phyloP scores from a whole-genome alignment of 2,888 invertebrate genomes.

The Polyommatus iphigenia region DNA sequence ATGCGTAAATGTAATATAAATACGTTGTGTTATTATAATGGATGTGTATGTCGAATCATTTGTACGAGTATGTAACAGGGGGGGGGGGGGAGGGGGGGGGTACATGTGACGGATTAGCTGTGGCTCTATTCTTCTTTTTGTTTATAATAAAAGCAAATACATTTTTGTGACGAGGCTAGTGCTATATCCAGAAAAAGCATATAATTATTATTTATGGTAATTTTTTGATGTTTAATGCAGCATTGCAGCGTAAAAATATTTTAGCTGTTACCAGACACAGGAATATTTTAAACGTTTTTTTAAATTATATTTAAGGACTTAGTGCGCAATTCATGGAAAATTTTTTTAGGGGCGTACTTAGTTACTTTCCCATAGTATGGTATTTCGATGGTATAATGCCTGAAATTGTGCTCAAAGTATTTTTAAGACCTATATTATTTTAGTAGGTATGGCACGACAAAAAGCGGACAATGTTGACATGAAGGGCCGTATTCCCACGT shows the following conservation, averaged over 20 bases:
- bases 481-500: constrained; percentile 68
- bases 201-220: background rate
- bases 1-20: constrained; percentile 2
- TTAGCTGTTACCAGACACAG: too few species aligned
- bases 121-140: background rate
- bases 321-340: too few species aligned
- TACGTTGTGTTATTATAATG: constrained; percentile 8
- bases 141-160: background rate
- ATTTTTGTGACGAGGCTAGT: background rate
- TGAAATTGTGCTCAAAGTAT: constrained; percentile 2
- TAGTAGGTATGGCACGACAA: constrained; percentile 47
- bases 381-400: too few species aligned
- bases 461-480: constrained; percentile 58
- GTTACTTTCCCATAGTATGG: too few species aligned
- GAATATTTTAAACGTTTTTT: too few species aligned
- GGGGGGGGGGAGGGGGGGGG: too few species aligned
- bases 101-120: background rate
- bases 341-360: too few species aligned
- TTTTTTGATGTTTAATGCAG: background rate
- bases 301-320: too few species aligned
- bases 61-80: background rate
- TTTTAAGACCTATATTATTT: constrained; percentile 33
- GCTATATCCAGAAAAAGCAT: background rate
- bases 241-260: too few species aligned
- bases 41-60: background rate